Conservation (phyloP, 1,140 invertebrate genomes). For the Drosophila asahinai region DNA sequence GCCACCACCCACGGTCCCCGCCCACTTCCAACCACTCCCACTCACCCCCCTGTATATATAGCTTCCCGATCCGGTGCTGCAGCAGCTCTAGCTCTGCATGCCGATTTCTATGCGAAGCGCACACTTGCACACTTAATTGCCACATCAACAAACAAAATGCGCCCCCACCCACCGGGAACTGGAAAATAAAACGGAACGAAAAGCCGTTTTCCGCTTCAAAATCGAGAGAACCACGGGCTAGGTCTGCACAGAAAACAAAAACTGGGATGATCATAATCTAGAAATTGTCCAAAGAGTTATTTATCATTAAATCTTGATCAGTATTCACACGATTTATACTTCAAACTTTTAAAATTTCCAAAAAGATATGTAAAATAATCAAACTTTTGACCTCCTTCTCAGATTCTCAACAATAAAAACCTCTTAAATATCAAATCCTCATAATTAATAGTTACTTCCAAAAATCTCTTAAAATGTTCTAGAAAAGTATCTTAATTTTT, state of each 20-base stretch:
- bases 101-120: conserved; percentile 45
- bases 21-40: not conserved
- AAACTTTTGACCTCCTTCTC: not conserved
- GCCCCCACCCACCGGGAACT: conserved; percentile 1
- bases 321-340: no score
- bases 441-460: not conserved
- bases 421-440: not conserved
- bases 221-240: conserved; percentile 8
- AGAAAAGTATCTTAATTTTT: not conserved
- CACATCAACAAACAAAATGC: conserved; percentile 57
- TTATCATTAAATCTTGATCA: no score
- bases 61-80: conserved; percentile 22
- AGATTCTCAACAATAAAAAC: not conserved
- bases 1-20: conserved; percentile 8
- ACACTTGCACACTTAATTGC: conserved; percentile 56
- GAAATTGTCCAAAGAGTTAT: no score
- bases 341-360: not conserved
- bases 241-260: not conserved
- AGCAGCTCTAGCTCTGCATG: conserved; percentile 37
- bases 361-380: not conserved
- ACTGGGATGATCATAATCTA: not conserved
- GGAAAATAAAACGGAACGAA: conserved; percentile 42
- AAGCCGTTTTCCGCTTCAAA: conserved; percentile 45
- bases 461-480: not conserved
- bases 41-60: conserved; percentile 11